Percentiles rank a stretch among this genome's conserved stretches.
phyloP scores from a whole-genome alignment of 2,888 invertebrate genomes.

The Cataglyphis cursor region DNA sequence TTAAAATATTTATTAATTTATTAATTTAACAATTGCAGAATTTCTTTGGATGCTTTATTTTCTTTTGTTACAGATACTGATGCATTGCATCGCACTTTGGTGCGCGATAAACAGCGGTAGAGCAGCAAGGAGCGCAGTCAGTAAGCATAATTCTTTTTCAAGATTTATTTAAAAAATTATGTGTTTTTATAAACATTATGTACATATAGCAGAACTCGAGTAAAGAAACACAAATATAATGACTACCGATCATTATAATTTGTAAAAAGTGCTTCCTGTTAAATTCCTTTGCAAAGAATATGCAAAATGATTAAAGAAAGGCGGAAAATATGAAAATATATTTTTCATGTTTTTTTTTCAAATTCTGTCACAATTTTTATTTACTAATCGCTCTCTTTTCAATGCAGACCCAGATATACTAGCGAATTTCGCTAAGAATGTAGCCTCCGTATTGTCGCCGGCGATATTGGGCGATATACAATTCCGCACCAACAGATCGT shows the following conservation, averaged over 20 bases:
- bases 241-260: not conserved
- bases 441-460: conserved; percentile 78
- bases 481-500: conserved; percentile 50
- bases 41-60: not conserved
- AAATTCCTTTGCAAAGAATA: not conserved
- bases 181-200: not conserved
- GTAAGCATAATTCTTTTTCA: conserved; percentile 65
- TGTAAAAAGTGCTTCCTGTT: not conserved
- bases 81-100: conserved; percentile 67
- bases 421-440: conserved; percentile 76
- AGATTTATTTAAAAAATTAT: not conserved
- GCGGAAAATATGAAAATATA: not conserved
- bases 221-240: not conserved
- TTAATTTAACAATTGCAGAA: not conserved
- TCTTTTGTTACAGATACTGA: conserved; percentile 68
- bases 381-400: conserved; percentile 3
- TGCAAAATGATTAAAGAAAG: not conserved
- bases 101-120: conserved; percentile 63
- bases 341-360: not conserved
- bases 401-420: conserved; percentile 75
- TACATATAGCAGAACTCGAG: not conserved
- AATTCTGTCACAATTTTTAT: not conserved
- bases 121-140: conserved; percentile 73
- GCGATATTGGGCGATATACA: conserved; percentile 64
- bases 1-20: conserved; percentile 13